These are phyloP conservation scores for Dendrolimus houi DNA, from an alignment of 2,888 invertebrate genomes.

Conservation along the genomic window DNA sequence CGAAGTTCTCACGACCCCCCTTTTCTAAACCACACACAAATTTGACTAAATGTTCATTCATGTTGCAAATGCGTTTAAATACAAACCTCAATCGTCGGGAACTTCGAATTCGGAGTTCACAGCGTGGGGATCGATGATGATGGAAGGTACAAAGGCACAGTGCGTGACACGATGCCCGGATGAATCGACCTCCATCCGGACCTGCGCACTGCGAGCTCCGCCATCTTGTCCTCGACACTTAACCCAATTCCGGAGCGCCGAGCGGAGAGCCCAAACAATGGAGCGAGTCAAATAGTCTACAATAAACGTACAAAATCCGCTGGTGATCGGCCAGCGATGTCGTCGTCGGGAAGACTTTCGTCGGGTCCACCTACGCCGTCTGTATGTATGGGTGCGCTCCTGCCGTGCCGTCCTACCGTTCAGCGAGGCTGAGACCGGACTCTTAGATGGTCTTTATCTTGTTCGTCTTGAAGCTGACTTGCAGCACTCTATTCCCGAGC, in stretches of 20 bases:
- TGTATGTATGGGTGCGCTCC: conserved; percentile 70
- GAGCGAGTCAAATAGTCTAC: conserved; percentile 49
- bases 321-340: conserved; percentile 6
- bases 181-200: conserved; percentile 35
- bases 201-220: conserved; percentile 39
- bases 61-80: neutral
- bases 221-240: conserved; percentile 30
- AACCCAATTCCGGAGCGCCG: conserved; percentile 50
- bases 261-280: conserved; percentile 13
- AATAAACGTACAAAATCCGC: conserved; percentile 4
- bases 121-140: neutral
- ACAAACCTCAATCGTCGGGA: neutral
- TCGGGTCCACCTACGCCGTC: conserved; percentile 8
- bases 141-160: neutral
- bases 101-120: too few relatives aligned
- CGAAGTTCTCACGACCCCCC: neutral
- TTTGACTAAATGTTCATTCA: neutral
- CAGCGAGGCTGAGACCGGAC: conserved; percentile 54
- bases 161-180: conserved; percentile 17
- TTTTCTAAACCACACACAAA: neutral
- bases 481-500: conserved; percentile 91
- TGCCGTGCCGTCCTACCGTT: conserved; percentile 73
- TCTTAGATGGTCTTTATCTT: conserved; percentile 84
- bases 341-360: conserved; percentile 26
- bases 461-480: conserved; percentile 94